Evolutionary conservation across 2,888 invertebrate genomes (phyloP).

Genomic region (Perizoma flavofasciatum): DNA sequence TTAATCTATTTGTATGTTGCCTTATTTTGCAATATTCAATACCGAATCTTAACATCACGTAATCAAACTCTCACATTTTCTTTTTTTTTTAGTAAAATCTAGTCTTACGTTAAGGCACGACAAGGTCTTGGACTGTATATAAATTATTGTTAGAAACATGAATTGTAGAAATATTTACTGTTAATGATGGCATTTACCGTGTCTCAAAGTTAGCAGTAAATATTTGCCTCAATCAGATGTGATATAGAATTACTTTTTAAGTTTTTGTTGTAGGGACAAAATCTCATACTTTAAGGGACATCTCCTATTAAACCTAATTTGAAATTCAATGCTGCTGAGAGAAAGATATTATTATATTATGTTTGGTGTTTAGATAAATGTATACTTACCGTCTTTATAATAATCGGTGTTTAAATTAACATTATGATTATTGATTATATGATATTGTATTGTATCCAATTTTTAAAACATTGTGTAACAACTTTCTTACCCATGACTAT

Average conservation of each 20-base stretch:
- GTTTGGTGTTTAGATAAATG: slow-evolving; percentile 57
- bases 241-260: slow-evolving; percentile 73
- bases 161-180: slow-evolving; percentile 71
- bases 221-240: slow-evolving; percentile 72
- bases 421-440: slow-evolving; percentile 14
- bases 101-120: slow-evolving; percentile 81
- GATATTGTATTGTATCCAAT: slow-evolving; percentile 8
- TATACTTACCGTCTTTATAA: slow-evolving; percentile 32
- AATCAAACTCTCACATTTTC: slow-evolving; percentile 60
- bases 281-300: slow-evolving; percentile 65
- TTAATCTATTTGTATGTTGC: slow-evolving; percentile 58
- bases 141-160: slow-evolving; percentile 67
- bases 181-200: slow-evolving; percentile 45
- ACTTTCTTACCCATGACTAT: not conserved
- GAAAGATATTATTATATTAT: slow-evolving; percentile 62
- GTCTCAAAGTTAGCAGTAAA: slow-evolving; percentile 60
- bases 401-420: slow-evolving; percentile 68
- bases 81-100: slow-evolving; percentile 79
- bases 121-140: slow-evolving; percentile 77
- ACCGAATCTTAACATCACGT: slow-evolving; percentile 54
- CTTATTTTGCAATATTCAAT: slow-evolving; percentile 51
- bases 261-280: slow-evolving; percentile 66
- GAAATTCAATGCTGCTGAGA: slow-evolving; percentile 53
- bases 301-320: slow-evolving; percentile 38
- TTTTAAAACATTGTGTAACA: not conserved